These are phyloP conservation scores for Colius striatus DNA, from an alignment of 2,113 vertebrate species.

Conservation along the genomic window DNA sequence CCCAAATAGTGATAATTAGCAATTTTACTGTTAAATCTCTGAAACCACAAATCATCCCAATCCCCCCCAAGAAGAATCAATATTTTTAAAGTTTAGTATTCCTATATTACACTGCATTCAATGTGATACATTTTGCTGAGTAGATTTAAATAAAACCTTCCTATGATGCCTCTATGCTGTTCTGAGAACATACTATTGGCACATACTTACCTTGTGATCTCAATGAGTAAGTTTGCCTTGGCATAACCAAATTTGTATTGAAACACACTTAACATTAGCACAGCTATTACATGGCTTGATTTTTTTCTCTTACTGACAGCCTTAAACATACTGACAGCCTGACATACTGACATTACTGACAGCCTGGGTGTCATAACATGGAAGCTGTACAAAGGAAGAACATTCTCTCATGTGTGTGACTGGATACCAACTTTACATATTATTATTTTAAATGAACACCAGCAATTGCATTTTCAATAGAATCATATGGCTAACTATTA, in stretches of 20 bases:
- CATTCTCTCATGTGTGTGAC: too few relatives aligned
- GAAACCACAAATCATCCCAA: not conserved
- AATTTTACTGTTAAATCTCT: not conserved
- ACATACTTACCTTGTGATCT: not conserved
- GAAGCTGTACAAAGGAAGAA: not conserved
- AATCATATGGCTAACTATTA: not conserved
- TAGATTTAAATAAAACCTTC: not conserved
- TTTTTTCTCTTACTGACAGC: not conserved
- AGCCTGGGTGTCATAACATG: not conserved
- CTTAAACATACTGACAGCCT: too few relatives aligned
- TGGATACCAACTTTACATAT: not conserved
- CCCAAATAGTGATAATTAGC: not conserved
- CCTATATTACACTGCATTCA: rapidly evolving
- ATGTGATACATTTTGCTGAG: too few relatives aligned
- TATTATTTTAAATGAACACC: rapidly evolving
- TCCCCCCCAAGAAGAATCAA: not conserved
- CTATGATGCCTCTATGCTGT: not conserved
- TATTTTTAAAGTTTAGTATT: not conserved
- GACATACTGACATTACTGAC: too few relatives aligned
- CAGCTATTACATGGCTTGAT: not conserved
- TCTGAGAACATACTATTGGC: not conserved
- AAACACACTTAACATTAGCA: too few relatives aligned
- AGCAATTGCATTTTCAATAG: not conserved
- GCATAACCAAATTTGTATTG: not conserved
- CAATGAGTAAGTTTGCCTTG: not conserved